These are phyloP conservation scores for Arothron firmamentum DNA, from an alignment of 2,113 vertebrate genomes.

Conservation along the genomic window DNA sequence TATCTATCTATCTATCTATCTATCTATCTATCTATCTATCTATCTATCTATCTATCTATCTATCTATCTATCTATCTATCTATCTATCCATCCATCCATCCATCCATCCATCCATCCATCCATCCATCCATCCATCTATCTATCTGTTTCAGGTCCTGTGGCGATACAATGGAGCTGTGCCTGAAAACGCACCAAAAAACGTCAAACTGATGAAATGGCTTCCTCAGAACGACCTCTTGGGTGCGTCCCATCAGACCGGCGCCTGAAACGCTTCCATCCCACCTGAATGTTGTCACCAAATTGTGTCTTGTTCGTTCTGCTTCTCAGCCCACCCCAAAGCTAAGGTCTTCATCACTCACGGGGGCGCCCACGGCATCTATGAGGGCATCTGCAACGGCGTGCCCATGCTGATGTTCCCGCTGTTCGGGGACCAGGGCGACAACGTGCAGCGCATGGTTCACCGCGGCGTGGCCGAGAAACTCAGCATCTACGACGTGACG, in stretches of 20 bases:
- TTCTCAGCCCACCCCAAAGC: slow-evolving; percentile 85
- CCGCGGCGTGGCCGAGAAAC: slow-evolving; percentile 78
- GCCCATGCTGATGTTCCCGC: slow-evolving; percentile 89
- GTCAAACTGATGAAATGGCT: slow-evolving; percentile 90
- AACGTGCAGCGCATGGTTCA: slow-evolving; percentile 80
- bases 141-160: slow-evolving; percentile 91
- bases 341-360: slow-evolving; percentile 88
- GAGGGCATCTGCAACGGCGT: slow-evolving; percentile 89
- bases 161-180: slow-evolving; percentile 80
- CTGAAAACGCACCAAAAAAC: slow-evolving; percentile 78
- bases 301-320: neutral
- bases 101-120: too few relatives aligned
- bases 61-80: too few relatives aligned
- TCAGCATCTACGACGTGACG: slow-evolving; percentile 79
- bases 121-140: too few relatives aligned
- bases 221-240: slow-evolving; percentile 93
- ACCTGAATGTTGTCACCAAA: too few relatives aligned
- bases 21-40: too few relatives aligned
- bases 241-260: slow-evolving; percentile 58
- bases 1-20: too few relatives aligned
- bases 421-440: slow-evolving; percentile 91
- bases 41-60: too few relatives aligned
- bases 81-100: too few relatives aligned
- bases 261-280: neutral
- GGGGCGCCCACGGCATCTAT: slow-evolving; percentile 86